Evolutionary conservation across 2,113 vertebrate species (phyloP).

Genomic region (Nothobranchius kuhntae): DNA sequence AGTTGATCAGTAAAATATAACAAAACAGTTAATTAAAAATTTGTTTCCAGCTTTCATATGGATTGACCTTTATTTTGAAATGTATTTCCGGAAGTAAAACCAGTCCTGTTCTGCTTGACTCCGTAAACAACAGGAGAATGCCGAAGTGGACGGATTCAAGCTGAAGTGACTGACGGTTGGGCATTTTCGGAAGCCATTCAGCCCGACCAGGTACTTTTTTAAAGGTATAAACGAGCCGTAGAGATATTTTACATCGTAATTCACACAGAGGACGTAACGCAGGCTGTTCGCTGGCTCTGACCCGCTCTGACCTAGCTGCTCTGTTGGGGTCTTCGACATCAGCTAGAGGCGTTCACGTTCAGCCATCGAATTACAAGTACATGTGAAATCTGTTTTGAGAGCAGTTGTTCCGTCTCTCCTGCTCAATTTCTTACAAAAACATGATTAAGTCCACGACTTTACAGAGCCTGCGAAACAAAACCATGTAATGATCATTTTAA

Average conservation of each 20-base stretch:
- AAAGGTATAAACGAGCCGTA: background rate
- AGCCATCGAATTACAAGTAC: conserved; percentile 10
- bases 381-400: conserved; percentile 7
- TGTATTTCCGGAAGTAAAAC: conserved; percentile 15
- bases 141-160: conserved; percentile 13
- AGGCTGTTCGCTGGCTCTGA: conserved; percentile 16
- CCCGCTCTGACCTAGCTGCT: conserved; percentile 6
- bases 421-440: background rate
- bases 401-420: background rate
- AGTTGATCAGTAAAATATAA: too few species aligned
- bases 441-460: too few species aligned
- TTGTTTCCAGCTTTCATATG: too few species aligned
- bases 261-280: background rate
- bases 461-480: too few species aligned
- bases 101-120: background rate
- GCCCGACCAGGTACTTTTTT: conserved; percentile 47
- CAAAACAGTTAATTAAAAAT: too few species aligned
- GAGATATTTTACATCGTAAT: background rate
- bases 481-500: too few species aligned
- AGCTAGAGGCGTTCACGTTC: background rate
- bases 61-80: conserved; percentile 62
- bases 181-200: conserved; percentile 18
- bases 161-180: conserved; percentile 38
- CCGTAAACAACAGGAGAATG: conserved; percentile 13
- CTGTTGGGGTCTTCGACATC: conserved; percentile 41